phyloP scores from a whole-genome alignment of 1,140 invertebrate species.

The Adoxophyes honmai region DNA sequence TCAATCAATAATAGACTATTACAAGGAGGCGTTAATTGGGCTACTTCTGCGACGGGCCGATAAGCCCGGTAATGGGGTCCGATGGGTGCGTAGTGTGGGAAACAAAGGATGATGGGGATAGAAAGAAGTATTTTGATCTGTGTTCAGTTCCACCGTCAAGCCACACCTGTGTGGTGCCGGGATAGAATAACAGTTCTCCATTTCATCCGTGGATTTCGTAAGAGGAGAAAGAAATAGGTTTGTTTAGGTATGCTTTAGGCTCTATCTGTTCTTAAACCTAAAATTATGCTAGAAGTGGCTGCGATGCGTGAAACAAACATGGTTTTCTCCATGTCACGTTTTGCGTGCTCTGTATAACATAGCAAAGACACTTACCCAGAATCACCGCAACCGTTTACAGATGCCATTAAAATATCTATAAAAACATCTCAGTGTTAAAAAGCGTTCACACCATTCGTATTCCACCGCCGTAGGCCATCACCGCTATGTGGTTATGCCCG shows the following conservation, averaged over 20 bases:
- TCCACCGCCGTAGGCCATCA: not conserved
- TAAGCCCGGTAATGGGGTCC: not conserved
- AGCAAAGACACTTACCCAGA: not conserved
- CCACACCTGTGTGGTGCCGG: no score
- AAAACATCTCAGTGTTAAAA: not conserved
- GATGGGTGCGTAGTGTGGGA: not conserved
- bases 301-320: no score
- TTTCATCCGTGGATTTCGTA: no score
- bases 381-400: not conserved
- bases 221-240: no score
- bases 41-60: constrained; percentile 1
- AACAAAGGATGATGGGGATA: not conserved
- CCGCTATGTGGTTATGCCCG: not conserved
- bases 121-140: no score
- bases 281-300: no score
- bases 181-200: no score
- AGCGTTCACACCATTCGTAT: constrained; percentile 13
- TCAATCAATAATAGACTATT: not conserved
- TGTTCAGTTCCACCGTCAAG: no score
- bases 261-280: no score
- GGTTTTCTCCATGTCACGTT: no score
- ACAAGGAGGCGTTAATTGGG: not conserved
- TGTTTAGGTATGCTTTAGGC: no score
- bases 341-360: no score
- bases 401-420: constrained; percentile 11